phyloP scores from a whole-genome alignment of 2,797 vertebrate genomes.

The Fundulus diaphanus region DNA sequence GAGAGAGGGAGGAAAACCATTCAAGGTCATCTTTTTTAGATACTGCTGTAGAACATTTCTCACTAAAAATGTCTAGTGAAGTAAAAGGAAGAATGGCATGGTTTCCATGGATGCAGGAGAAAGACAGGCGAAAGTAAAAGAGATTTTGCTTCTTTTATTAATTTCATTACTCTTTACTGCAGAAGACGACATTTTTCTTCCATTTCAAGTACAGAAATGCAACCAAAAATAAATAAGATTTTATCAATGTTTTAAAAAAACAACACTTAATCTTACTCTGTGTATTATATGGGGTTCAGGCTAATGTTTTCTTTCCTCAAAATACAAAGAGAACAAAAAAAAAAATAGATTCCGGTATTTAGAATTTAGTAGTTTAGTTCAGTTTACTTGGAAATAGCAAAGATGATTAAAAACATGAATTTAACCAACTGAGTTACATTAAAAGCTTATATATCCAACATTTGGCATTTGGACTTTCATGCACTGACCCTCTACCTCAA shows the following conservation, averaged over 20 bases:
- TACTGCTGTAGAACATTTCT: constrained; percentile 39
- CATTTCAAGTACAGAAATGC: background rate
- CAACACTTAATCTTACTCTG: too few relatives aligned
- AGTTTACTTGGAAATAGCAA: too few relatives aligned
- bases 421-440: too few relatives aligned
- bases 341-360: too few relatives aligned
- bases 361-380: too few relatives aligned
- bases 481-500: too few relatives aligned
- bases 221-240: background rate
- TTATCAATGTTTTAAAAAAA: background rate
- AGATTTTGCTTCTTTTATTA: constrained; percentile 34
- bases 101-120: constrained; percentile 74
- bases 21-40: constrained; percentile 73
- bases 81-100: constrained; percentile 40
- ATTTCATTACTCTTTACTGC: constrained; percentile 23
- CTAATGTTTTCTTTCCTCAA: too few relatives aligned
- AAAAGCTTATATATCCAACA: too few relatives aligned
- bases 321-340: too few relatives aligned
- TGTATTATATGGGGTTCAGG: too few relatives aligned
- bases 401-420: too few relatives aligned
- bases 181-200: background rate
- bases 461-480: too few relatives aligned
- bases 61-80: constrained; percentile 36
- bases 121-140: constrained; percentile 52
- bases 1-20: constrained; percentile 41